Evolutionary conservation across 2,113 vertebrate species (phyloP), one percentile per base, ranked within the genome.

Genomic region (Phrynosoma blainvillii): DNA sequence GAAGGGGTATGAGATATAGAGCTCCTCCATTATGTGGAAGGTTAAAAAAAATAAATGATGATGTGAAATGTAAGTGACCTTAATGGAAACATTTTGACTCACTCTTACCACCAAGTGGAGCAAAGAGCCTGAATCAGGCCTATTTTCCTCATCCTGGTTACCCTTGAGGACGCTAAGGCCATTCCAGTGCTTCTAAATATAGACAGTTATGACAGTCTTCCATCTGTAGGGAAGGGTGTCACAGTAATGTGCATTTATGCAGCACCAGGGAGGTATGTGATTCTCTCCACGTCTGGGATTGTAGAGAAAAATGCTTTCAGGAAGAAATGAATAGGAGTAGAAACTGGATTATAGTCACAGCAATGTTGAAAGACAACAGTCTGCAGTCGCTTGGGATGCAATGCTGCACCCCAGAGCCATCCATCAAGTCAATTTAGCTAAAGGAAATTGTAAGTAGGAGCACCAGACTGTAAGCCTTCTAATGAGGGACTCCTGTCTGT

Each of bases 41-140:
- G 89, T 95, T 91, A 92, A 94, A 93, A 62, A 47, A n/a, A n/a
- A n/a, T n/a, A 23, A 70, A 93, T 90, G 40, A 21, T 86, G 92
- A 89, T 94, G 79, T 92, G 85, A 91, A 94, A 90, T 80, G 81
- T 86, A 88, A 94, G 88, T 92, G 85, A 93, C 93, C 92, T 89
- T 36, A 89, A 94, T 85, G 92, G 94, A 94, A 95, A 90, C 66
- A 18, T 13, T 90, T 87, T 86, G 78, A 93, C 81, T 90, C 82
- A n/a, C 47, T 92, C 59, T 92, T 80, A 88, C 75, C 84, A 85
- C 54, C 65, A 89, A 95, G 90, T 42, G 84, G 9, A 87, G 40
- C 77, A 93, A 87, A 42, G 21, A 68, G 66, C 66, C 66, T 68
- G 66, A 68, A 68, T 68, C 84, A 91, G 90, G 84, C 85, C n/a